Evolutionary conservation across 1,140 invertebrate genomes (phyloP).

Genomic region (Stegodyphus mimosarum): DNA sequence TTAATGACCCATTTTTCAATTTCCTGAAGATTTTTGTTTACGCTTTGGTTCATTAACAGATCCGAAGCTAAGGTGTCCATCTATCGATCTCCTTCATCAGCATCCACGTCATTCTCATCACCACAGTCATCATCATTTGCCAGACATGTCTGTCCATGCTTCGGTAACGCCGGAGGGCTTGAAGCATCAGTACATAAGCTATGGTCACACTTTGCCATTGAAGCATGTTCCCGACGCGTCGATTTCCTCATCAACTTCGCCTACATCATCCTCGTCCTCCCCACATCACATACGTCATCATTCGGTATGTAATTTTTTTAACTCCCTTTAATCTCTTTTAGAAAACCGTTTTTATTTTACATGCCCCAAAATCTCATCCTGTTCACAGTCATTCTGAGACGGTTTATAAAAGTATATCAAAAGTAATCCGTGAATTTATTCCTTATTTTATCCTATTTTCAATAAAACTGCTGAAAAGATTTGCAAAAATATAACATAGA

Average conservation of each 20-base stretch:
- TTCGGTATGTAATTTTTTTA: not conserved
- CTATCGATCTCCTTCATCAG: constrained; percentile 64
- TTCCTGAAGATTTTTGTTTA: too few relatives aligned
- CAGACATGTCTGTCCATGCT: constrained; percentile 26
- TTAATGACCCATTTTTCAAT: too few relatives aligned
- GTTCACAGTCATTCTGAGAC: too few relatives aligned
- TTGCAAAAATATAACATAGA: too few relatives aligned
- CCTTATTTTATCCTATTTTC: too few relatives aligned
- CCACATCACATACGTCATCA: not conserved
- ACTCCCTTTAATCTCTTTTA: not conserved
- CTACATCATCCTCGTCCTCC: constrained; percentile 28
- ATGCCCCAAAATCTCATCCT: too few relatives aligned
- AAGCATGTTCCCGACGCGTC: constrained; percentile 51
- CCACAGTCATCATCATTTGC: constrained; percentile 52
- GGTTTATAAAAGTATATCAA: too few relatives aligned
- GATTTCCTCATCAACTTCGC: constrained; percentile 35
- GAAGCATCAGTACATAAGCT: constrained; percentile 55
- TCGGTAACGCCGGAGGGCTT: constrained; percentile 1
- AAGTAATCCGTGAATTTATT: too few relatives aligned
- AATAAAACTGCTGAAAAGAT: too few relatives aligned
- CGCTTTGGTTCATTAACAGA: not conserved
- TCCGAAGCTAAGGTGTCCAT: constrained; percentile 46
- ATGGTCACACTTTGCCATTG: constrained; percentile 54
- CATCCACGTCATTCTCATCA: constrained; percentile 66
- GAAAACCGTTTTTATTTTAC: not conserved